Base-by-base conservation (phyloP, 2,797 vertebrate species). In the Molothrus ater region DNA sequence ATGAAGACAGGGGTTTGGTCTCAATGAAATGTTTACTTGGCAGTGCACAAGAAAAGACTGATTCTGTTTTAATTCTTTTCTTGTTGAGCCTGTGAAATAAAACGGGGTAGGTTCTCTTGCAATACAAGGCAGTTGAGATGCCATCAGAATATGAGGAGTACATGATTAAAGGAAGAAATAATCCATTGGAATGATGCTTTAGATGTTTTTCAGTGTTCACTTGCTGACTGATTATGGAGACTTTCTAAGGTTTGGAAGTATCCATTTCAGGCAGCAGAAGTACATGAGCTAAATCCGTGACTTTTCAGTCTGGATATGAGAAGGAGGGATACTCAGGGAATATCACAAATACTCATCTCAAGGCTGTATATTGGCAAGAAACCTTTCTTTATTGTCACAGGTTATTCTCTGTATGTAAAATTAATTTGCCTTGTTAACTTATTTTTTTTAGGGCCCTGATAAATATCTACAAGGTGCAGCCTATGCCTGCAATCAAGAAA, bases 381-480 rank as follows among this genome's bases (percentile, higher is more conserved):
- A 51, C 16, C 3, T 59, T 21, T 72, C 5, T 40, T 78, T n/a
- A 28, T 68, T 90, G 18, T 54, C n/a, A 29, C 8, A 50, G 36
- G 20, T 70, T 51, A 19, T 74, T 91, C 43, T 63, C 11, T 0
- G 0, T 54, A 10, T 1, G 1, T 69, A 43, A 83, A 31, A 38
- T 54, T 88, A 57, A 69, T 54, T 48, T 60, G 2, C 13, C 24
- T 7, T 63, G 32, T 31, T 32, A 20, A 60, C 28, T 34, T 28
- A 10, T 36, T 31, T 7, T n/a, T 82, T 91, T 75, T 59, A 99
- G 99, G 93, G 98, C 99, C 83, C 97, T 99, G 90, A 99, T 99
- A 95, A 99, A 99, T 96, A 97, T 98, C 80, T 99, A 99, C 96
- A 99, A 99, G 96, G 95, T 98, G 16, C 98, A 99, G 94, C 98